Percentiles rank a stretch among this genome's conserved stretches.
Conservation (phyloP, 1,140 invertebrate species). For the Hyles vespertilio region DNA sequence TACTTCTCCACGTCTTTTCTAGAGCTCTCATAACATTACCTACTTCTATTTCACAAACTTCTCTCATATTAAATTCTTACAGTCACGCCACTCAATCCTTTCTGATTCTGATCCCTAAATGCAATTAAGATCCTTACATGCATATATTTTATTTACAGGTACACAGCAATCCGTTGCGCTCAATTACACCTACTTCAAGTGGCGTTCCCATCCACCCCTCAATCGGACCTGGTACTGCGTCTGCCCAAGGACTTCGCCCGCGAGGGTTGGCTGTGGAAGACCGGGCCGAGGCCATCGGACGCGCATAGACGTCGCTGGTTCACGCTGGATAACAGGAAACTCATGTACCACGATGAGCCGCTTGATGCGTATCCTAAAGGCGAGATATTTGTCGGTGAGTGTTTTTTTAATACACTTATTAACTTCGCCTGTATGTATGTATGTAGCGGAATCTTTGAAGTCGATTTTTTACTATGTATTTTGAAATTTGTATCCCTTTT, state of each 20-base stretch:
- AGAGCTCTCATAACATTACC: too few species aligned
- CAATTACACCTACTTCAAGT: conserved; percentile 89
- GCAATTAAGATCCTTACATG: neutral
- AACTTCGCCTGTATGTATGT: too few species aligned
- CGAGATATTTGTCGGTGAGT: conserved; percentile 87
- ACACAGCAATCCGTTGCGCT: conserved; percentile 89
- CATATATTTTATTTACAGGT: conserved; percentile 86
- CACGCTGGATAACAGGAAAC: conserved; percentile 89
- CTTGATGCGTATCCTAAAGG: conserved; percentile 92
- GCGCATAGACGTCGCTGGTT: conserved; percentile 92
- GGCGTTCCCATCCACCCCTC: conserved; percentile 87
- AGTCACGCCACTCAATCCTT: too few species aligned
- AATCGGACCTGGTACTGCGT: conserved; percentile 84
- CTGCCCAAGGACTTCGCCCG: conserved; percentile 88
- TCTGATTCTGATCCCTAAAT: too few species aligned
- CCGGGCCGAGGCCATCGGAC: conserved; percentile 86
- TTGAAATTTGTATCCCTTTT: too few species aligned
- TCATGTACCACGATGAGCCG: conserved; percentile 94
- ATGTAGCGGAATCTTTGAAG: too few species aligned
- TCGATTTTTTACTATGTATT: neutral
- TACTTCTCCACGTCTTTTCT: too few species aligned
- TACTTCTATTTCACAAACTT: too few species aligned
- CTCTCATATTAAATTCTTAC: too few species aligned
- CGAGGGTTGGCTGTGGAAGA: conserved; percentile 94
- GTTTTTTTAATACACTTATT: too few species aligned